Evolutionary conservation across 2,797 vertebrate genomes (phyloP).

Genomic region (Arctocebus calabarensis): DNA sequence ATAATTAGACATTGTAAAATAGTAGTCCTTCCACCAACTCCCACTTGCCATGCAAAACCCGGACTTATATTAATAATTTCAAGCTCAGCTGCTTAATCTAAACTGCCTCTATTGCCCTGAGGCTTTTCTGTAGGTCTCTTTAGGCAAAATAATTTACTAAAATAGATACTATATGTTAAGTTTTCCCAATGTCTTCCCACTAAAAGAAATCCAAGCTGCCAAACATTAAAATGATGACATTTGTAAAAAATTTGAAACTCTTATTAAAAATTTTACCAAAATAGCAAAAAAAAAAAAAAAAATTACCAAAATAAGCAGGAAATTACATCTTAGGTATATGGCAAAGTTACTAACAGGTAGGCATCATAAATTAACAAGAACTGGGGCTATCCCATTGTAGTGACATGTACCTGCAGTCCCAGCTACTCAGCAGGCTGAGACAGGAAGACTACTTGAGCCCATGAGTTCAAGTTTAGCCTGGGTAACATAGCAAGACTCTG

Average conservation of each 20-base stretch:
- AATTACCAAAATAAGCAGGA: background rate
- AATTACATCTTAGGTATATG: background rate
- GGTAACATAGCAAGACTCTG: background rate
- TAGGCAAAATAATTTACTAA: constrained; percentile 35
- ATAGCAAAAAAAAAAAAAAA: background rate
- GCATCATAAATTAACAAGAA: background rate
- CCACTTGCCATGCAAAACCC: background rate
- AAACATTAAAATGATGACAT: background rate
- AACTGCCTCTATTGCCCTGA: background rate
- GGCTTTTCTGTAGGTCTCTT: background rate
- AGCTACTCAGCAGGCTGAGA: too few species aligned
- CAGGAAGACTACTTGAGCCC: too few species aligned
- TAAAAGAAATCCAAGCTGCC: constrained; percentile 11
- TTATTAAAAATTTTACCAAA: constrained; percentile 8
- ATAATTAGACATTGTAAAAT: background rate
- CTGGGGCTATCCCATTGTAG: background rate
- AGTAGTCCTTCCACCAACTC: background rate
- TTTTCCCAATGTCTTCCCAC: background rate
- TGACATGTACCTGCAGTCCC: too few species aligned
- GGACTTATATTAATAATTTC: background rate
- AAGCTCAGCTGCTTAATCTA: background rate
- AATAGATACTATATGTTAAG: background rate
- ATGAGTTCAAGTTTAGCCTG: background rate
- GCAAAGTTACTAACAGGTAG: background rate
- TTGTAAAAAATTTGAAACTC: background rate